A percentile compares a stretch with the other conserved stretches of the same genome.
These are phyloP conservation scores for Galerucella pusilla DNA, from an alignment of 2,888 invertebrate species.

Conservation along the genomic window DNA sequence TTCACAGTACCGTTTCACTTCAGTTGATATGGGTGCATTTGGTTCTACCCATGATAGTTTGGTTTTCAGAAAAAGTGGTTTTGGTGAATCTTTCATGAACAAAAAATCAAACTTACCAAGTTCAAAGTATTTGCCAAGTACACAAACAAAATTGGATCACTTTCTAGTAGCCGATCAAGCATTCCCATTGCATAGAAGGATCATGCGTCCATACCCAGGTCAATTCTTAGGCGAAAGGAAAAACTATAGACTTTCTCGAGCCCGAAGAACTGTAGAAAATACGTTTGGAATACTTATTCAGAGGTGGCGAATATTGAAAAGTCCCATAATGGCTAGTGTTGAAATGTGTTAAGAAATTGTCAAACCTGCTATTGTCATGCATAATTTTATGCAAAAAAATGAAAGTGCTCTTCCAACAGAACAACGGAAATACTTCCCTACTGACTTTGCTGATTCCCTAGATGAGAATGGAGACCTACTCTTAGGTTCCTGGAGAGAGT, in stretches of 20 bases:
- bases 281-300: no score
- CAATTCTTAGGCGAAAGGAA: slow-evolving; percentile 18
- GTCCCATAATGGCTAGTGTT: no score
- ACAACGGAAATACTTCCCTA: no score
- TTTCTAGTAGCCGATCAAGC: slow-evolving; percentile 39
- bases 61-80: slow-evolving; percentile 37
- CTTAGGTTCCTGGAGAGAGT: no score
- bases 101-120: slow-evolving; percentile 16
- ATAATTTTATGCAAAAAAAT: slow-evolving; percentile 8
- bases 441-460: no score
- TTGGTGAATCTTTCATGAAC: slow-evolving; percentile 25
- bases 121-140: slow-evolving; percentile 16
- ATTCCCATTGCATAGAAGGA: no score
- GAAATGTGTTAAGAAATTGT: slow-evolving; percentile 2
- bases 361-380: slow-evolving; percentile 11
- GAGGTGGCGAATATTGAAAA: no score
- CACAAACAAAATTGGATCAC: slow-evolving; percentile 14
- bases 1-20: slow-evolving; percentile 52
- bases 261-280: no score
- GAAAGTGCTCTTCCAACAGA: slow-evolving; percentile 1
- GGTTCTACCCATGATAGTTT: slow-evolving; percentile 53
- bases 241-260: no score
- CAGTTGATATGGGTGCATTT: slow-evolving; percentile 53
- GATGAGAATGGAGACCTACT: no score
- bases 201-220: slow-evolving; percentile 31